Evolutionary conservation across 2,113 vertebrate genomes (phyloP), one percentile per base, ranked within the genome.

Genomic region (Vidua chalybeata): DNA sequence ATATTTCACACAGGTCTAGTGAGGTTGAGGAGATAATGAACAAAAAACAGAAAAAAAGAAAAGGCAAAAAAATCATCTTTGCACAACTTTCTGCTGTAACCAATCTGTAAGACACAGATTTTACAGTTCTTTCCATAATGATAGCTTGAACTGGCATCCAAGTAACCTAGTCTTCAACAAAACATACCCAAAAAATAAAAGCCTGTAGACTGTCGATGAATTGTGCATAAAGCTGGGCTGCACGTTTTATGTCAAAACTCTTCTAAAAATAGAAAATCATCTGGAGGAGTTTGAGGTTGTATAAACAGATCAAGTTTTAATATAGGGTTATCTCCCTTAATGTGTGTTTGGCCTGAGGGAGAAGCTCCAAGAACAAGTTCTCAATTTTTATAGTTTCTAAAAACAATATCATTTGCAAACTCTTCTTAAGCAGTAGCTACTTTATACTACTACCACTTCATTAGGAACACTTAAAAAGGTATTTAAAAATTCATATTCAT

Each of bases 401-500:
- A 77, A 66, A 4, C 41, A 87, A 64, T 30, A 33, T 55, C 27
- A 55, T 77, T 95, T 93, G 56, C n/a, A 90, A 93, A 78, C 0
- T 0, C 26, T 49, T 63, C 46, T 77, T 41, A 80, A 94, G 72
- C 41, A 90, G 43, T 19, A 93, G 83, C 76, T 94, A 86, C 88
- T 92, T 90, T 31, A 61, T 35, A 15, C 46, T 90, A 43, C 78
- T 63, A 55, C 30, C n/a, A 90, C 43, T 95, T 94, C 55, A 83
- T 77, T 63, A 68, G 39, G 39, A 93, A 78, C 48, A 75, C 26
- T 86, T 92, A 7, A 69, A 92, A 78, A 90, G 8, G 35, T 58
- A 78, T 89, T 92, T 56, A 94, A 95, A 96, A 91, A 92, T 94
- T 95, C 89, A 75, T 84, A 84, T 95, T 94, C 62, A 68, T 63